These are phyloP conservation scores for Trachops cirrhosus DNA, from an alignment of 2,797 vertebrate genomes.

Conservation along the genomic window DNA sequence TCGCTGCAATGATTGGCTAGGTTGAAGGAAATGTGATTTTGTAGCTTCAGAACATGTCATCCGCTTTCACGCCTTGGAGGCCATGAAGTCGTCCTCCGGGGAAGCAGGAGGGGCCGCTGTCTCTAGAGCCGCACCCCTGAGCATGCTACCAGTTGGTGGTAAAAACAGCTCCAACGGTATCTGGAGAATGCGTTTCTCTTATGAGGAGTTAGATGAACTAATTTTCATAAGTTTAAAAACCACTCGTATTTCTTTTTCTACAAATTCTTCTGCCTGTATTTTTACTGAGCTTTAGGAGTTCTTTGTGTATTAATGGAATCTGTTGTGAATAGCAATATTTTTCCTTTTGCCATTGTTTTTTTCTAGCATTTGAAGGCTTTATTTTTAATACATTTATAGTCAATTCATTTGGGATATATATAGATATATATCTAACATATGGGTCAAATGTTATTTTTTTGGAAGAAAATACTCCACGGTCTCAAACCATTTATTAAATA, in stretches of 20 bases:
- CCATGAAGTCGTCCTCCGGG: rapidly evolving
- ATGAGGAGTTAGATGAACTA: background rate
- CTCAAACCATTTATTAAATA: background rate
- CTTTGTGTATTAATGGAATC: background rate
- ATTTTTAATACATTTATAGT: background rate
- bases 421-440: background rate
- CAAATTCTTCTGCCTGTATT: background rate
- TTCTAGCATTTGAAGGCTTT: background rate
- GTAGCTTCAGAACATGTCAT: background rate
- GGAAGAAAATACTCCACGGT: background rate
- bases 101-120: background rate
- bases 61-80: background rate
- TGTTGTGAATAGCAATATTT: background rate
- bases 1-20: background rate
- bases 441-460: background rate
- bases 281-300: background rate
- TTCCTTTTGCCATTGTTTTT: background rate
- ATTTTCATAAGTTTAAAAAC: background rate
- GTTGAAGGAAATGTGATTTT: background rate
- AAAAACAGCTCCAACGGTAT: background rate
- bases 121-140: rapidly evolving
- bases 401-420: background rate
- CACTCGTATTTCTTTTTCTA: background rate
- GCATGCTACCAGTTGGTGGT: background rate
- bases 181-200: background rate